A percentile compares a stretch with the other conserved stretches of the same genome.
phyloP scores from a whole-genome alignment of 2,113 vertebrate genomes.

The Takifugu flavidus region DNA sequence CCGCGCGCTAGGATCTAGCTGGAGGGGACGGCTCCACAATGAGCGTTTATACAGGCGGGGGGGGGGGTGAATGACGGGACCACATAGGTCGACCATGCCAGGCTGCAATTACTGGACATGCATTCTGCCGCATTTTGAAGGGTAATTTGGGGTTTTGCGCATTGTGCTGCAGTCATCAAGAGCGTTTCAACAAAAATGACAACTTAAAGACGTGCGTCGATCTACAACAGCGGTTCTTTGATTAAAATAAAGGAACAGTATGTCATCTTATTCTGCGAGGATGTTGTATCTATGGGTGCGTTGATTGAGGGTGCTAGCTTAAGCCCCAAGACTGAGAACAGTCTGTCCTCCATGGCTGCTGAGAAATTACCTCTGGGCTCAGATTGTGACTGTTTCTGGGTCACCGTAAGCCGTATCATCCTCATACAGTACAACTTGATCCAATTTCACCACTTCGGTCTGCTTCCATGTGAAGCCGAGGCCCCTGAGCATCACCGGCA shows the following conservation, averaged over 20 bases:
- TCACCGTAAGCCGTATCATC: constrained; percentile 45
- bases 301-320: constrained; percentile 53
- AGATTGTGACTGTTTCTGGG: constrained; percentile 59
- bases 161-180: neutral
- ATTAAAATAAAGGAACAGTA: constrained; percentile 46
- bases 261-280: constrained; percentile 35
- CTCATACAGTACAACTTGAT: constrained; percentile 39
- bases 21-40: constrained; percentile 52
- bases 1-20: constrained; percentile 44
- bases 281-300: constrained; percentile 46
- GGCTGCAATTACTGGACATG: constrained; percentile 41
- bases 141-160: constrained; percentile 19
- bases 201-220: constrained; percentile 19
- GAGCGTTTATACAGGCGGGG: constrained; percentile 50
- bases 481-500: constrained; percentile 44
- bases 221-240: constrained; percentile 19
- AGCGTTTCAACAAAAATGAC: constrained; percentile 23
- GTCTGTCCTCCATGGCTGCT: constrained; percentile 47
- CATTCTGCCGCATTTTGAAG: constrained; percentile 33
- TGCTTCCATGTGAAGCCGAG: constrained; percentile 36
- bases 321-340: constrained; percentile 53
- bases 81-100: constrained; percentile 46
- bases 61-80: constrained; percentile 45
- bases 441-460: constrained; percentile 43
- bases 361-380: constrained; percentile 52